Evolutionary conservation across 2,888 invertebrate species (phyloP), one percentile per base, ranked within the genome.

Genomic region (Eledone cirrhosa): DNA sequence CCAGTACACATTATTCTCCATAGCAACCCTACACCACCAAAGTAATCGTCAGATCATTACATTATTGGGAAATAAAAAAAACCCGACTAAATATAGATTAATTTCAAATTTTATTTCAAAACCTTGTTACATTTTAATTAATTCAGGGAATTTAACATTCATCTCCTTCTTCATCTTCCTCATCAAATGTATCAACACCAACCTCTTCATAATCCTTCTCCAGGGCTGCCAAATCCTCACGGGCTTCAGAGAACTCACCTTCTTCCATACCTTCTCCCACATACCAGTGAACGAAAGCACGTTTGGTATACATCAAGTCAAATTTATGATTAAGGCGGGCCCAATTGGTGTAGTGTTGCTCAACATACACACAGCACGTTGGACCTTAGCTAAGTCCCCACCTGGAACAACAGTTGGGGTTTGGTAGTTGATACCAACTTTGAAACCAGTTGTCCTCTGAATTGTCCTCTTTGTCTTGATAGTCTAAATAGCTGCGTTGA

Each of bases 171-270:
- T 67, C 67, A 0, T 67, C 67, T 0, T 27, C 67, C 1, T 27
- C 27, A 0, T 2, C 31, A 4, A 29, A 0, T 22, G 19, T 67
- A 16, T 67, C 67, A 4, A 22, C 8, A 31, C 31, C 67, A 29
- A 67, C 33, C 16, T 67, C 67, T 29, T 67, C 29, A 22, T 67
- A 67, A 13, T 67, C 67, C 4, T 83, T 84, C 80, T 86, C 85
- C n/a, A 94, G 16, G 83, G 91, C 91, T 7, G 91, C 91, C 82
- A 96, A 92, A 92, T 96, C 95, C 90, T 96, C 96, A 8, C 96
- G 93, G 0, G 96, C 96, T 87, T 96, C 96, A 0, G 94, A 94
- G 91, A 96, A 96, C 94, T 96, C 96, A 82, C 96, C 96, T 90
- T 90, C 90, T 80, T 90, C 90, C 89, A 88, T 88, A 94, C 91